Conservation (phyloP, 1,140 invertebrate genomes). For the Tenebrio molitor region DNA sequence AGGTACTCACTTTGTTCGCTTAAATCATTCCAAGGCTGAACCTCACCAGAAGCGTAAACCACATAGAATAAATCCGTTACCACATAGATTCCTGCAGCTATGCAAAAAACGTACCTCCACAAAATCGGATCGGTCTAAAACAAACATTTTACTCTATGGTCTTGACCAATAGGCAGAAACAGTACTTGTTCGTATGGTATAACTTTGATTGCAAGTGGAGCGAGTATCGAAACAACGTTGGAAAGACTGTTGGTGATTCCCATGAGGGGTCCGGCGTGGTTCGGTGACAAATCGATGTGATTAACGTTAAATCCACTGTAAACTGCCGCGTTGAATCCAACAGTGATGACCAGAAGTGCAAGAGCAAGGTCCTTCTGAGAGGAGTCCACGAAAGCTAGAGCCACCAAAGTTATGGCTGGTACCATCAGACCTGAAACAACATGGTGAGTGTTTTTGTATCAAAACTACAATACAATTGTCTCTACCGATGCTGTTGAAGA, state of each 20-base stretch:
- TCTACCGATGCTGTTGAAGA: slow-evolving; percentile 75
- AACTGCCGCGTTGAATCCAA: slow-evolving; percentile 81
- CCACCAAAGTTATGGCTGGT: slow-evolving; percentile 73
- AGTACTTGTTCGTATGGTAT: slow-evolving; percentile 74
- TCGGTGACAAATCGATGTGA: slow-evolving; percentile 83
- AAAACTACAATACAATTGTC: too few species aligned
- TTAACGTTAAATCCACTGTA: slow-evolving; percentile 79
- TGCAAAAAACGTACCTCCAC: slow-evolving; percentile 74
- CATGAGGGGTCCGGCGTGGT: slow-evolving; percentile 79
- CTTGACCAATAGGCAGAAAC: slow-evolving; percentile 20
- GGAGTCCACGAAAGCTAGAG: slow-evolving; percentile 71
- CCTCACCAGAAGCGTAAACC: slow-evolving; percentile 67
- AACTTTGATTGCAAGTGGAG: slow-evolving; percentile 74
- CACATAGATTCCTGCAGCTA: slow-evolving; percentile 69
- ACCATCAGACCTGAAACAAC: slow-evolving; percentile 69
- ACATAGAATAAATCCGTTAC: slow-evolving; percentile 69
- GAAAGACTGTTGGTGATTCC: slow-evolving; percentile 82
- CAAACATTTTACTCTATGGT: not conserved
- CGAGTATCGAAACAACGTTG: slow-evolving; percentile 79
- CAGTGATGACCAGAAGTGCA: slow-evolving; percentile 74
- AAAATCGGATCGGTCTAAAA: slow-evolving; percentile 55
- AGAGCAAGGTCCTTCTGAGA: slow-evolving; percentile 70
- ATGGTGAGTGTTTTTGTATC: too few species aligned
- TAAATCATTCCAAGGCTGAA: slow-evolving; percentile 66
- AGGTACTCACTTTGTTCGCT: not conserved